These are phyloP conservation scores for Riparia riparia DNA, from an alignment of 2,113 vertebrate species.

Conservation along the genomic window DNA sequence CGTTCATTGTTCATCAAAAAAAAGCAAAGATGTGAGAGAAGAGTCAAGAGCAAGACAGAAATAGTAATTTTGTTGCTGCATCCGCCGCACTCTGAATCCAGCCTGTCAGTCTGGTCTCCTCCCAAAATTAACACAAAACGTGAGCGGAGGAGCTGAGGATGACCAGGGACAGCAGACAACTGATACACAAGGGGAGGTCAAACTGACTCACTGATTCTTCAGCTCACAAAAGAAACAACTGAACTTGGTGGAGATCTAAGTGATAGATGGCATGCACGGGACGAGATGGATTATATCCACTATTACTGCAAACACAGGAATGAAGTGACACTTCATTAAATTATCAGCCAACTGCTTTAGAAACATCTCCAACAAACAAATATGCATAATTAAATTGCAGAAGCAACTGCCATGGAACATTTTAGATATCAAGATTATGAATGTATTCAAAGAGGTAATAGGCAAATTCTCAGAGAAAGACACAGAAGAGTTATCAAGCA, in stretches of 20 bases:
- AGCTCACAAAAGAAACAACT: neutral
- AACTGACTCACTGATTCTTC: neutral
- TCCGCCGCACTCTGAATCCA: neutral
- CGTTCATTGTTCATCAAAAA: neutral
- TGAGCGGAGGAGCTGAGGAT: neutral
- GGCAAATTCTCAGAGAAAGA: neutral
- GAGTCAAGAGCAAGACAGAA: neutral
- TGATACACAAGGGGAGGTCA: neutral
- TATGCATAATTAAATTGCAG: neutral
- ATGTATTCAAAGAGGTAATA: neutral
- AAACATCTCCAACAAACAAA: conserved; percentile 36
- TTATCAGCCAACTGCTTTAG: conserved; percentile 27
- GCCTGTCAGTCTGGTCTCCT: accelerated
- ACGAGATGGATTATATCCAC: neutral
- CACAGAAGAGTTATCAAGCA: neutral
- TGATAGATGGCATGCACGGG: neutral
- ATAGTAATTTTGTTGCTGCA: neutral
- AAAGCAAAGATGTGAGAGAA: neutral
- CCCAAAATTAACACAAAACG: neutral
- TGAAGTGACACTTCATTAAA: conserved; percentile 22
- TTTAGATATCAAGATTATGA: neutral
- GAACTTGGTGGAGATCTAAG: neutral
- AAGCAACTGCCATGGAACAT: neutral
- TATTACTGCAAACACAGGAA: neutral
- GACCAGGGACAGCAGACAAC: neutral